A percentile compares a stretch with the other conserved stretches of the same genome.
Conservation (phyloP, 2,113 vertebrate species). For the Menidia beryllina region DNA sequence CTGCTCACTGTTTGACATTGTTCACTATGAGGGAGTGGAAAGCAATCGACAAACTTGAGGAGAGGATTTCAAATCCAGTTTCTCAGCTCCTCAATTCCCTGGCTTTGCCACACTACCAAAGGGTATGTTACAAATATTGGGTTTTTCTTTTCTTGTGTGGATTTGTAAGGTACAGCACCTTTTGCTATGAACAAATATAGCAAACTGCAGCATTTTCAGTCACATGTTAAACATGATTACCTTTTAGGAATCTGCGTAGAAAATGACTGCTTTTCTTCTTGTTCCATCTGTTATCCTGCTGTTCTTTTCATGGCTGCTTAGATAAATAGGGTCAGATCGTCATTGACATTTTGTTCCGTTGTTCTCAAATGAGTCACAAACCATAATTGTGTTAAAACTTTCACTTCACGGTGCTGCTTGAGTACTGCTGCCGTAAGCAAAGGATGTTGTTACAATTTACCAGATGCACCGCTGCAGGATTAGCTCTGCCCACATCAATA, state of each 20-base stretch:
- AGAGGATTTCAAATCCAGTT: conserved; percentile 74
- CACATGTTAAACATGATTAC: not conserved
- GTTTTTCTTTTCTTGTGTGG: too few relatives aligned
- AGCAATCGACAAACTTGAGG: conserved; percentile 71
- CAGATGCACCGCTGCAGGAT: not conserved
- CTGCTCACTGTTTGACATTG: conserved; percentile 15
- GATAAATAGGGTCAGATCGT: conserved; percentile 2
- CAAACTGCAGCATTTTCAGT: conserved; percentile 13
- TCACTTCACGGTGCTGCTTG: not conserved
- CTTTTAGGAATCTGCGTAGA: conserved; percentile 2
- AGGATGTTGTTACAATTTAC: not conserved
- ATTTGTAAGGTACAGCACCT: too few relatives aligned
- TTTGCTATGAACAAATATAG: too few relatives aligned
- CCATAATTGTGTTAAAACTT: conserved; percentile 11
- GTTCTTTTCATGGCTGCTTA: conserved; percentile 8
- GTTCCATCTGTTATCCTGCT: not conserved
- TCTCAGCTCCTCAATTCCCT: conserved; percentile 82
- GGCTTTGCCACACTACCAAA: conserved; percentile 82
- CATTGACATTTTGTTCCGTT: conserved; percentile 42
- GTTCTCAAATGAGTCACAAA: conserved; percentile 51
- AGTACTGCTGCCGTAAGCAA: not conserved
- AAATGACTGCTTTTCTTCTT: conserved; percentile 9
- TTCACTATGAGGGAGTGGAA: conserved; percentile 76
- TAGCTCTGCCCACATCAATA: not conserved
- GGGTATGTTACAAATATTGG: conserved; percentile 73